Percentiles rank a stretch among this genome's conserved stretches.
Evolutionary conservation across 2,888 invertebrate species (phyloP).

Genomic region (Phlogophora meticulosa): DNA sequence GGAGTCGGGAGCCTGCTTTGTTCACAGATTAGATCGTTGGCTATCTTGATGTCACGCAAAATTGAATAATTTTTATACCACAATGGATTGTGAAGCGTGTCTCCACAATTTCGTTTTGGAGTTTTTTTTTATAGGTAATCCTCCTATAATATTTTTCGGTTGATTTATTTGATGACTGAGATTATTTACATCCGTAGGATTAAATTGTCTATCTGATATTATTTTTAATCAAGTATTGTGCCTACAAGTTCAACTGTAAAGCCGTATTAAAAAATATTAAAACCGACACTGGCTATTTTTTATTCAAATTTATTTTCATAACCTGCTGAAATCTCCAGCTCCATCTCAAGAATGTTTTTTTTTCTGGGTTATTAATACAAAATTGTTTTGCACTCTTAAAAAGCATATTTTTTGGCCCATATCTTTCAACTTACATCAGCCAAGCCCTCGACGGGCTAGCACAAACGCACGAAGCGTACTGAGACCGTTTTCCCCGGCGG

Average conservation of each 20-base stretch:
- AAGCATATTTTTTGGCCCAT: slow-evolving; percentile 37
- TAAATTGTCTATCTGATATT: slow-evolving; percentile 1
- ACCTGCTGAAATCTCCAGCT: neutral
- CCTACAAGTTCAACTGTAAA: neutral
- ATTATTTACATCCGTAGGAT: slow-evolving; percentile 18
- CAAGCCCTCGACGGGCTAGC: slow-evolving; percentile 22
- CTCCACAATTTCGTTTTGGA: slow-evolving; percentile 68
- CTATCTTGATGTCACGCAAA: slow-evolving; percentile 89
- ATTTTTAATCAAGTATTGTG: neutral
- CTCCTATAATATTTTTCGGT: slow-evolving; percentile 63
- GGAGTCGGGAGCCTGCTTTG: slow-evolving; percentile 77
- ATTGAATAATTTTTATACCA: slow-evolving; percentile 85
- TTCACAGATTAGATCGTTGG: slow-evolving; percentile 81
- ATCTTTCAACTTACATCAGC: slow-evolving; percentile 55
- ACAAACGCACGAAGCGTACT: slow-evolving; percentile 35
- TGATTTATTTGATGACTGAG: slow-evolving; percentile 64
- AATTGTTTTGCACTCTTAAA: slow-evolving; percentile 3
- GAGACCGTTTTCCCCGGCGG: slow-evolving; percentile 77
- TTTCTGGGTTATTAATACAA: neutral
- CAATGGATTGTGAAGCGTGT: slow-evolving; percentile 75
- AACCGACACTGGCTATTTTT: neutral
- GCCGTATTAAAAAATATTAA: neutral
- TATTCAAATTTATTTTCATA: neutral
- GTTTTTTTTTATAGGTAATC: slow-evolving; percentile 52
- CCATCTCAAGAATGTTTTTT: slow-evolving; percentile 5